Conservation (phyloP, 2,113 vertebrate genomes). For the Tyrannus savana region DNA sequence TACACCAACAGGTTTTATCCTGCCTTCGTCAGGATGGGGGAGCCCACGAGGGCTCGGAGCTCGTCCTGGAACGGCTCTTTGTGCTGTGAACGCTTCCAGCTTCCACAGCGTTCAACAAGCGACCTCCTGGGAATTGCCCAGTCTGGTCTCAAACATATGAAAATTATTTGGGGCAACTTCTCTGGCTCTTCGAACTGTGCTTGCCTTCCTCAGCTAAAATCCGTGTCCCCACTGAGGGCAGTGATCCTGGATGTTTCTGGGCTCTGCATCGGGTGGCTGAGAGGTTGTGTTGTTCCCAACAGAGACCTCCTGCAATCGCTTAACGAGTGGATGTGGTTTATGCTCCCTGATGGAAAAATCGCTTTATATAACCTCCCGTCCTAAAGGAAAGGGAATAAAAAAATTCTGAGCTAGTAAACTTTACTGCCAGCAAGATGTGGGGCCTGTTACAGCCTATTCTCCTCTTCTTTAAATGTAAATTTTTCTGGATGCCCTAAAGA, state of each 20-base stretch:
- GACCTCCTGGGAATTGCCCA: slow-evolving; percentile 4
- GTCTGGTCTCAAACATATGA: slow-evolving; percentile 20
- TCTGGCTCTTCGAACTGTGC: neutral
- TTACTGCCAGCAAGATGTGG: slow-evolving; percentile 34
- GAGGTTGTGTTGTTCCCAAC: neutral
- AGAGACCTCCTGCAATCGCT: neutral
- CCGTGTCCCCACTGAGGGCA: neutral
- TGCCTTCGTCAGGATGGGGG: neutral
- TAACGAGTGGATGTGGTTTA: slow-evolving; percentile 22
- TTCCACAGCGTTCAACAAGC: neutral
- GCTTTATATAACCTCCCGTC: neutral
- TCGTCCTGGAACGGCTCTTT: slow-evolving; percentile 7
- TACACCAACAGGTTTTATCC: neutral
- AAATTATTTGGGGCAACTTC: slow-evolving; percentile 13
- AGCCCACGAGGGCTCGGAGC: neutral
- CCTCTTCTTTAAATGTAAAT: slow-evolving; percentile 39
- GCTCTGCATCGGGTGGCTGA: neutral
- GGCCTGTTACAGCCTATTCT: slow-evolving; percentile 14
- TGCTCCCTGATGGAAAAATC: neutral
- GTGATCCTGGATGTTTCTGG: neutral
- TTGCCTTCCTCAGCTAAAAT: neutral
- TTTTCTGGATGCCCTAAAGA: slow-evolving; percentile 40
- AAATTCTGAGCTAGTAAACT: slow-evolving; percentile 45
- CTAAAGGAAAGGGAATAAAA: slow-evolving; percentile 44
- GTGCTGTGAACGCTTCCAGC: slow-evolving; percentile 15